These are phyloP conservation scores for Buathra laborator DNA, from an alignment of 2,888 invertebrate species.

Conservation along the genomic window DNA sequence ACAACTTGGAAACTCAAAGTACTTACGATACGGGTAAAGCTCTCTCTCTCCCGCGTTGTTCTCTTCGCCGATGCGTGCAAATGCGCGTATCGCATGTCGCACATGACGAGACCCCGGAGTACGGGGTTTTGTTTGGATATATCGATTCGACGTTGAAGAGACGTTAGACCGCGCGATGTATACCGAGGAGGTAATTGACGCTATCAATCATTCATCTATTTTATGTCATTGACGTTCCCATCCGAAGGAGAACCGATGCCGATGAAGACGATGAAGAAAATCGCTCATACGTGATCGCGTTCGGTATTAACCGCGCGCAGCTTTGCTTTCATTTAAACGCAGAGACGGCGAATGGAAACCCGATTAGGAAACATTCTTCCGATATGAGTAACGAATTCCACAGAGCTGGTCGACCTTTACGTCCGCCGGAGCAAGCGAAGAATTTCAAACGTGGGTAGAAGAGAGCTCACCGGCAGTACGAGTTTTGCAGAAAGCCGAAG, in stretches of 20 bases:
- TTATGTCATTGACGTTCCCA: not conserved
- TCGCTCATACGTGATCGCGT: too few relatives aligned
- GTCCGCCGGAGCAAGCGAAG: slow-evolving; percentile 21
- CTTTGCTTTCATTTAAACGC: not conserved
- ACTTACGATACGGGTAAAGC: slow-evolving; percentile 10
- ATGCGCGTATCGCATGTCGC: slow-evolving; percentile 21
- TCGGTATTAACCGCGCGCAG: not conserved
- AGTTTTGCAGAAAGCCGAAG: slow-evolving; percentile 20
- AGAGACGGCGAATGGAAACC: slow-evolving; percentile 23
- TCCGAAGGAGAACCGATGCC: not conserved
- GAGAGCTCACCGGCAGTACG: slow-evolving; percentile 3
- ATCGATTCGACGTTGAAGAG: slow-evolving; percentile 32
- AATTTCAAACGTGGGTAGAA: slow-evolving; percentile 54
- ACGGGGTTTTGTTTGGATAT: not conserved
- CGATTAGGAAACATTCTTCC: slow-evolving; percentile 61
- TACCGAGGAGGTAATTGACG: not conserved
- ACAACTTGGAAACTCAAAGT: slow-evolving; percentile 26
- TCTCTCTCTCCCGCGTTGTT: slow-evolving; percentile 16
- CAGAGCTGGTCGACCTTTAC: slow-evolving; percentile 56
- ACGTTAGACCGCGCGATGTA: not conserved
- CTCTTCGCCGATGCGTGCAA: slow-evolving; percentile 35
- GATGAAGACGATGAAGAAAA: not conserved
- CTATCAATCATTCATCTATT: slow-evolving; percentile 5
- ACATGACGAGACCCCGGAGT: not conserved
- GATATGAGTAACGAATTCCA: slow-evolving; percentile 57